Base-by-base conservation (phyloP, 2,797 vertebrate genomes). In the Cottoperca gobio region DNA sequence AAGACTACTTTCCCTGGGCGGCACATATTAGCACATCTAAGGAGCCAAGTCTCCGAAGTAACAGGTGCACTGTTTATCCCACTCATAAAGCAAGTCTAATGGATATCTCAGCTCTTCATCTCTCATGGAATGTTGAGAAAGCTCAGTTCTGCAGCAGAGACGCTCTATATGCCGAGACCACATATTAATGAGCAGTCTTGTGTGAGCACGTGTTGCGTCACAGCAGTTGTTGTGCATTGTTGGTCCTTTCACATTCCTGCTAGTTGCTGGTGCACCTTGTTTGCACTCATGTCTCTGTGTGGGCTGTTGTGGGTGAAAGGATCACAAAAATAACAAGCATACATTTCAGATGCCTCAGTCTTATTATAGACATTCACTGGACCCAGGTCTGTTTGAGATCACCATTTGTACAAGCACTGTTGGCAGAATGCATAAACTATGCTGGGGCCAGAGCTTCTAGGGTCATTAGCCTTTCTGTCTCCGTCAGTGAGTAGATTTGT, bases 11-110 rank as follows among this genome's bases (percentile, higher is more conserved):
- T 70, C 78, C 76, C 60, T 21, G 7, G 74, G 64, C 54, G 24
- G 52, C 12, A 54, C 12, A 78, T 42, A 84, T 86, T 76, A 89
- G 61, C 71, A 74, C 70, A 69, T 81, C 77, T 69, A 67, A 80
- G 64, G 31, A 57, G 50, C 46, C 4, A 31, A 63, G 62, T 66
- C 61, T 78, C 67, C 61, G 67, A 68, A 72, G 75, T 73, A 78
- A 69, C 78, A 66, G 67, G 48, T 84, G 52, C 53, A 16, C 59
- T 67, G 24, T 80, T 86, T 74, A 79, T 82, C 63, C 65, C 26
- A 16, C 66, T 76, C 69, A 66, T 35, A 54, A 37, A 70, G 23
- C 35, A 33, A 26, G 33, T 53, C 50, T 40, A 54, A 71, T 43
- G 58, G 76, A 71, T 55, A 57, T 37, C 76, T 74, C 55, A 31